Percentiles rank a stretch among this genome's conserved stretches.
These are phyloP conservation scores for Elaphurus davidianus DNA, from an alignment of 2,113 vertebrate species.

Conservation along the genomic window DNA sequence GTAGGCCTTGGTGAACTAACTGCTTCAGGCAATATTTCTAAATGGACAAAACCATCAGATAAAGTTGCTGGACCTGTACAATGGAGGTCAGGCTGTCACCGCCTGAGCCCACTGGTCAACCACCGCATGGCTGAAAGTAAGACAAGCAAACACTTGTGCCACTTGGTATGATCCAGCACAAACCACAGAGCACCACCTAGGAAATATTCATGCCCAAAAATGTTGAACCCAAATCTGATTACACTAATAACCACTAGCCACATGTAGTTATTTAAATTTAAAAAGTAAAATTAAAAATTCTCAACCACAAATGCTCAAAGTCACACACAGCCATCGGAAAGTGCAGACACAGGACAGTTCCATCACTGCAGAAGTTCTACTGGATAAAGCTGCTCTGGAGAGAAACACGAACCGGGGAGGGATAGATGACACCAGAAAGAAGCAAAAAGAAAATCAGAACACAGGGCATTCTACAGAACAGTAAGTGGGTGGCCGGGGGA, in stretches of 20 bases:
- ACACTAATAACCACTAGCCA: not conserved
- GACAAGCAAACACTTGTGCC: not conserved
- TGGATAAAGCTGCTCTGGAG: not conserved
- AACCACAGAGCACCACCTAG: not conserved
- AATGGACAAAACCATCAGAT: not conserved
- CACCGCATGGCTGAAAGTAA: not conserved
- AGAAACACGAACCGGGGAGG: not conserved
- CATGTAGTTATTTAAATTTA: not conserved
- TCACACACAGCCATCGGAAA: not conserved
- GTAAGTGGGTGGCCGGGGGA: not conserved
- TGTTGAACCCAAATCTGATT: not conserved
- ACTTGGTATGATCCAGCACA: not conserved
- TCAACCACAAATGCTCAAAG: not conserved
- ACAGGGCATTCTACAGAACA: not conserved
- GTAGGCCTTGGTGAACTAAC: not conserved
- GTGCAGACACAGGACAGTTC: not conserved
- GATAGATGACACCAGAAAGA: not conserved
- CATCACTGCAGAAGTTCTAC: not conserved
- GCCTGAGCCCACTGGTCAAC: not conserved
- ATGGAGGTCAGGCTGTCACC: not conserved
- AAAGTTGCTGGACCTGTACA: not conserved
- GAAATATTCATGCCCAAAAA: not conserved
- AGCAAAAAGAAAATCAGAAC: not conserved
- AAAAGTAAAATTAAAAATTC: not conserved
- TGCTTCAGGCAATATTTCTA: not conserved